These are phyloP conservation scores for Drosophila heteroneura DNA, from an alignment of 2,888 invertebrate species.

Conservation along the genomic window DNA sequence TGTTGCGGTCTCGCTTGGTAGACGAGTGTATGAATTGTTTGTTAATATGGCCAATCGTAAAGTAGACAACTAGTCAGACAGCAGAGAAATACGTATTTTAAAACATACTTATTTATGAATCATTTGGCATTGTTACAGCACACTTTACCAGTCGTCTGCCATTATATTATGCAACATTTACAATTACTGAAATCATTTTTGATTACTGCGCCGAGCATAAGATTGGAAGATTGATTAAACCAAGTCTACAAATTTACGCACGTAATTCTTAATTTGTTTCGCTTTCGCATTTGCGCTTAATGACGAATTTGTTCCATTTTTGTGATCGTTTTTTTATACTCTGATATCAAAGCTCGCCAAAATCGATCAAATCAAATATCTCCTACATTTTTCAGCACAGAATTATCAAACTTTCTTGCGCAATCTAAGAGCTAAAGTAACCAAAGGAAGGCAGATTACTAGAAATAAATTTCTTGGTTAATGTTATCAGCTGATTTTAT, in stretches of 20 bases:
- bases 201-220: slow-evolving; percentile 31
- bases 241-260: neutral
- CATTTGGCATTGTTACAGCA: slow-evolving; percentile 56
- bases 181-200: slow-evolving; percentile 38
- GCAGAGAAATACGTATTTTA: neutral
- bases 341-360: neutral
- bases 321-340: neutral
- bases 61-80: slow-evolving; percentile 31
- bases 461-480: neutral
- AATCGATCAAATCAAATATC: accelerated
- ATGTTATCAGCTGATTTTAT: neutral
- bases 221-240: neutral
- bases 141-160: slow-evolving; percentile 47
- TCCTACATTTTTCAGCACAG: neutral
- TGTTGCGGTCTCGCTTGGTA: slow-evolving; percentile 49
- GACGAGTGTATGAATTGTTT: slow-evolving; percentile 59
- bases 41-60: slow-evolving; percentile 69
- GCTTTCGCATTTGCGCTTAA: neutral
- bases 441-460: neutral
- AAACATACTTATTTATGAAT: slow-evolving; percentile 34
- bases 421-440: neutral
- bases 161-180: slow-evolving; percentile 38
- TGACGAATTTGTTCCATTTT: neutral
- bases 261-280: neutral
- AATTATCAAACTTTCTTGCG: neutral